Base-by-base conservation (phyloP, 2,113 vertebrate species). In the Hucho hucho region DNA sequence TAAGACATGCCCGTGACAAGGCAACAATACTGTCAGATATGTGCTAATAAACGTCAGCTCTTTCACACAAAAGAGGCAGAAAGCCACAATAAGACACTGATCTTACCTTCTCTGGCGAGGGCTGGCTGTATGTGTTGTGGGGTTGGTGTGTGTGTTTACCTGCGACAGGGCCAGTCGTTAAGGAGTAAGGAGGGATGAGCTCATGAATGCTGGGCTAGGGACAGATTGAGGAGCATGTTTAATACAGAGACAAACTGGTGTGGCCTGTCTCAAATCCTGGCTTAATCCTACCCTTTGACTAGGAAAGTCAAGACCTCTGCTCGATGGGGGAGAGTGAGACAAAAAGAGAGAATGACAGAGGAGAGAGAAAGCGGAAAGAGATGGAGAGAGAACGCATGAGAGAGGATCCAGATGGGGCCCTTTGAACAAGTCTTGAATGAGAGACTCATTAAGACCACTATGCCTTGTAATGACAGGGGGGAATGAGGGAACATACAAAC, bases 211-310 rank as follows among this genome's bases (percentile, higher is more conserved):
- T 83, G 81, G 83, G 74, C 81, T 11, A 24, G 83, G 67, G 63
- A 74, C 63, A 78, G 71, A 76, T 81, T 65, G 79, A 49, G 6
- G 47, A n/a, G 47, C 81, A 74, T 87, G 53, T 80, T 18, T 53
- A 53, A 53, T 53, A 53, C 12, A 49, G 12, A 49, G 47, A 49
- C 47, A 53, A 18, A 82, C 78, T 70, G 79, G 78, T 79, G 66
- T 3, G 11, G 79, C 74, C 80, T 0, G 16, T 71, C 76, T 85
- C 77, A 88, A 88, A 90, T 91, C 90, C 79, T 85, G 84, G 84
- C 84, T 89, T 94, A 93, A 94, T 93, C 93, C 89, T 24, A 79
- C 77, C 82, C 79, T 87, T 90, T 92, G 83, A 83, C 82, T 76
- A 70, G 18, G 83, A 64, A 81, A 65, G 77, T 53, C 49, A 53